Percentiles rank a stretch among this genome's conserved stretches.
Conservation (phyloP, 2,113 vertebrate species). For the Philantomba maxwellii region DNA sequence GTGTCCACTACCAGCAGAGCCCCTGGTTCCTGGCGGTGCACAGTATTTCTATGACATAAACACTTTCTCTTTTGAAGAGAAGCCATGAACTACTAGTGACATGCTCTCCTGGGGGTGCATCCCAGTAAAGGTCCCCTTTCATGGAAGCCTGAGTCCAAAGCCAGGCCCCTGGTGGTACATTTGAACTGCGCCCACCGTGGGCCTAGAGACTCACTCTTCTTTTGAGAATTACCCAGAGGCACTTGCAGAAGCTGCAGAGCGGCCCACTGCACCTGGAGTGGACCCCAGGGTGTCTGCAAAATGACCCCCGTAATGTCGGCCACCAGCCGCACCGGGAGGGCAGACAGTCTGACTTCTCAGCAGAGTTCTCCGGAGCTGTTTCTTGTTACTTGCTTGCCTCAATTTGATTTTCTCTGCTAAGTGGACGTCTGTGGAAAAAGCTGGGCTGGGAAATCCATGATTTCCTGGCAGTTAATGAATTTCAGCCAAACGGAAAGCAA, state of each 20-base stretch:
- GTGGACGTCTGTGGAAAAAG: constrained; percentile 53
- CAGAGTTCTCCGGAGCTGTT: constrained; percentile 39
- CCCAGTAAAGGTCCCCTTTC: neutral
- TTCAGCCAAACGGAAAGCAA: constrained; percentile 72
- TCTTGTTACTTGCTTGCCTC: constrained; percentile 64
- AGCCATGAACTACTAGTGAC: neutral
- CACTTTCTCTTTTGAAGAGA: neutral
- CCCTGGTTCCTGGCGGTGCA: rapidly evolving
- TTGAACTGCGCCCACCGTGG: rapidly evolving
- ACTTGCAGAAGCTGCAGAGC: rapidly evolving
- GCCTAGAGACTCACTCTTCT: neutral
- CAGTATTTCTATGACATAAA: no score
- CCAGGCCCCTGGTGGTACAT: neutral
- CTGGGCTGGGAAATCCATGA: constrained; percentile 68
- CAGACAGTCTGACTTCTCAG: rapidly evolving
- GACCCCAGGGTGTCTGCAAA: neutral
- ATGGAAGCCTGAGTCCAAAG: neutral
- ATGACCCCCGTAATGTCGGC: rapidly evolving
- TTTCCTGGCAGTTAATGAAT: constrained; percentile 76
- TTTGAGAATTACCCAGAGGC: neutral
- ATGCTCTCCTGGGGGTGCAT: rapidly evolving
- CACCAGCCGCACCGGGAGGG: neutral
- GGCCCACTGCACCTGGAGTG: neutral
- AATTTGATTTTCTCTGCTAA: constrained; percentile 63
- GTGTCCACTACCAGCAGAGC: no score